These are phyloP conservation scores for Ctenopoma multispine DNA, from an alignment of 2,797 vertebrate genomes.

Conservation along the genomic window DNA sequence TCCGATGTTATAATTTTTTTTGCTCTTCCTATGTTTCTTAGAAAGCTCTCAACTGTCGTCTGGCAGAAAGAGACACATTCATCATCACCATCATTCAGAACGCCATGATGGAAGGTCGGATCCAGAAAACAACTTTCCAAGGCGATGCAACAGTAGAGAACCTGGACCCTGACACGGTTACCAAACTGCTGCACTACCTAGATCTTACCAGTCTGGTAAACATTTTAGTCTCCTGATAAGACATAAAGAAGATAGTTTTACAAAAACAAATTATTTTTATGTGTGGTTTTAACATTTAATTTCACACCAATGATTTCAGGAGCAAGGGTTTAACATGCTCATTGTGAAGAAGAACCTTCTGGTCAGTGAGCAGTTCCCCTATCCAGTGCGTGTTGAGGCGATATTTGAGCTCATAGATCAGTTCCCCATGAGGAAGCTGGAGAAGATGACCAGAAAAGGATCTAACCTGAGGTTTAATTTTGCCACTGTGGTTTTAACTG, in stretches of 20 bases:
- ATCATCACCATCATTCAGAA: slow-evolving; percentile 87
- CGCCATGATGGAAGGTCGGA: slow-evolving; percentile 87
- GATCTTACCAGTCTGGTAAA: slow-evolving; percentile 74
- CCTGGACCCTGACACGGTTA: slow-evolving; percentile 82
- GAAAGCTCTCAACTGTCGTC: slow-evolving; percentile 81
- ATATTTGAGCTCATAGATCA: slow-evolving; percentile 86
- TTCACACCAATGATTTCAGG: slow-evolving; percentile 55
- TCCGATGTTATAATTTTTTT: background rate
- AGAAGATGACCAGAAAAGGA: slow-evolving; percentile 83
- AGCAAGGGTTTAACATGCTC: slow-evolving; percentile 83
- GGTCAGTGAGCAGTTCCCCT: slow-evolving; percentile 83
- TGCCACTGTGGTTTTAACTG: background rate
- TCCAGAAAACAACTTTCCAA: slow-evolving; percentile 79
- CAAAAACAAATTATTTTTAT: background rate
- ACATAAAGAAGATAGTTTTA: background rate
- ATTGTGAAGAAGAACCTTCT: slow-evolving; percentile 85
- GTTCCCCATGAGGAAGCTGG: slow-evolving; percentile 84
- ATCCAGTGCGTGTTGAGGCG: slow-evolving; percentile 83
- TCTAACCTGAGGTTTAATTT: slow-evolving; percentile 64
- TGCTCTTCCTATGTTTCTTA: slow-evolving; percentile 21
- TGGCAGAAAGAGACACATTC: slow-evolving; percentile 85
- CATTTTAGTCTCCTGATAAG: background rate
- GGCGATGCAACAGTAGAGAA: slow-evolving; percentile 79
- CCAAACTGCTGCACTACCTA: slow-evolving; percentile 83
- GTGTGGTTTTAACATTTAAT: background rate